Base-by-base conservation (phyloP, 1,140 invertebrate species). In the Holotrichia oblita region DNA sequence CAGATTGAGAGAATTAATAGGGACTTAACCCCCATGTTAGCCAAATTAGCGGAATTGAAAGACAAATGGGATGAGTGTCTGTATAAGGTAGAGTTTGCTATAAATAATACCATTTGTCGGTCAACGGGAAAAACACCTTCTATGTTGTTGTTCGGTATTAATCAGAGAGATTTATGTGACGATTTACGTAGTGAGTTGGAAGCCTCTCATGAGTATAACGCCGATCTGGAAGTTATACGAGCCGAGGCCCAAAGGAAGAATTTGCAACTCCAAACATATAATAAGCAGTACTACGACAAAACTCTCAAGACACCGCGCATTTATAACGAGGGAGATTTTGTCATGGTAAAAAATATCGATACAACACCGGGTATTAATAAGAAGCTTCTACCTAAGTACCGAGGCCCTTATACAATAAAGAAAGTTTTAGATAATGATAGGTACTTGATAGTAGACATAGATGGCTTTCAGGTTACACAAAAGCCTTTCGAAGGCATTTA, bases 361-460 rank as follows among this genome's bases (percentile, higher is more conserved):
- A 48, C 44, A 3, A 48, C 82, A 14, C 44, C 77, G 4, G 84
- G 84, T 0, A 77, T 81, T 59, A 84, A 81, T 41, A 81, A 80
- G 72, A 84, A 85, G 74, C 40, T 83, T 77, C 59, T 82, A n/a
- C 83, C 84, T 6, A 79, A 79, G 72, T 85, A 81, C 77, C 81
- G 81, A 78, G 82, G 83, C 8, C 84, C 83, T 12, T 85, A 84
- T 77, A 22, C 79, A 48, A 61, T 76, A 59, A 81, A 44, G 55
- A 48, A 8, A 6, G 44, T 48, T 4, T 79, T 85, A 24, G 40
- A 80, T 42, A 81, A 84, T 27, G 81, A 82, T 77, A 72, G 84
- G 64, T 85, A 84, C 72, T 27, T 84, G 6, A 64, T 84, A 10
- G 24, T 42, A 3, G 82, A 84, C 79, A 80, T 84, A 34, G 79